Evolutionary conservation across 2,113 vertebrate species (phyloP).

Genomic region (Callaeas wilsoni): DNA sequence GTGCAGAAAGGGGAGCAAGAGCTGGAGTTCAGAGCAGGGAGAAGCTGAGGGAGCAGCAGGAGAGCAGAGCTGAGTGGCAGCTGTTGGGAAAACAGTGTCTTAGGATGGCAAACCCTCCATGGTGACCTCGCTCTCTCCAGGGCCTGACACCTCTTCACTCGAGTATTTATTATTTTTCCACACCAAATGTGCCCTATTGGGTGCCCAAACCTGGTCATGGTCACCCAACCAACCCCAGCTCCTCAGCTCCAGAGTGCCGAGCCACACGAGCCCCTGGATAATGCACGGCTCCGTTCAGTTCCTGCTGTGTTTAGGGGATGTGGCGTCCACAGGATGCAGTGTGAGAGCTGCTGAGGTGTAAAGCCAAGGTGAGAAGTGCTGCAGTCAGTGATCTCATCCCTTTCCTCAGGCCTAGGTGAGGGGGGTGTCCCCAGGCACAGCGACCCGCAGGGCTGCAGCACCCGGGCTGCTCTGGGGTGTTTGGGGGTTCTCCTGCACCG

Average conservation of each 20-base stretch:
- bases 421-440: neutral
- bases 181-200: accelerated
- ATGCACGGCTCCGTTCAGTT: neutral
- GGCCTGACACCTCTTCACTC: neutral
- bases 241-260: neutral
- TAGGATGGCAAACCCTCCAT: neutral
- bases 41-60: neutral
- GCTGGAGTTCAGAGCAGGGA: neutral
- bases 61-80: neutral
- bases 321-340: neutral
- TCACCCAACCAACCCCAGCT: neutral
- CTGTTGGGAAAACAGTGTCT: neutral
- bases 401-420: neutral
- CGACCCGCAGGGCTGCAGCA: too few species aligned
- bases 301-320: neutral
- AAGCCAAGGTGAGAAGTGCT: neutral
- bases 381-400: neutral
- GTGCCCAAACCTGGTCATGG: neutral
- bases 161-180: neutral
- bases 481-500: too few species aligned
- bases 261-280: accelerated
- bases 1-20: neutral
- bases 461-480: neutral
- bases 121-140: accelerated
- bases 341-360: neutral